phyloP scores from a whole-genome alignment of 1,140 invertebrate species.

The Platorchestia sp. region DNA sequence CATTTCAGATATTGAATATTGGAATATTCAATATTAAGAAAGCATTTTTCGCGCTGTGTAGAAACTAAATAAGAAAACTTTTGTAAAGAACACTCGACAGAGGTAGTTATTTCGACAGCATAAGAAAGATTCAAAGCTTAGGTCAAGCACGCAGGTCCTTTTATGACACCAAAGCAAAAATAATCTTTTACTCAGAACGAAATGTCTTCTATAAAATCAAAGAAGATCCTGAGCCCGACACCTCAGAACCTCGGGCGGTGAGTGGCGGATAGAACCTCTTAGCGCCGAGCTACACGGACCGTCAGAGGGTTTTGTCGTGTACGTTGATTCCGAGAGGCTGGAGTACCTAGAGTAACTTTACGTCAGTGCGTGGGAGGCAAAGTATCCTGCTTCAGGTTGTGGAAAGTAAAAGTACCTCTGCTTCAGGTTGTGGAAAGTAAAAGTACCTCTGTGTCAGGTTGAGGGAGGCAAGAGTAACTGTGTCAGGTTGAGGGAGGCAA shows the following conservation, averaged over 20 bases:
- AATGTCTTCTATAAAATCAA: neutral
- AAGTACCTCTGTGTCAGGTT: too few relatives aligned
- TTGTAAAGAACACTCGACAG: neutral
- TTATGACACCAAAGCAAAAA: neutral
- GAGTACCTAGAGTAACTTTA: too few relatives aligned
- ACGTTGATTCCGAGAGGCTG: neutral
- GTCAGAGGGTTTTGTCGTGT: constrained; percentile 30
- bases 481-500: too few relatives aligned
- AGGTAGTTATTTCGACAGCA: neutral
- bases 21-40: neutral
- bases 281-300: neutral
- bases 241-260: neutral
- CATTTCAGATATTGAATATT: neutral
- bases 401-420: too few relatives aligned
- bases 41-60: neutral
- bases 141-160: neutral
- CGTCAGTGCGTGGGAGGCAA: too few relatives aligned
- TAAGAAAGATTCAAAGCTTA: neutral
- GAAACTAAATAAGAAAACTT: neutral
- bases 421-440: too few relatives aligned
- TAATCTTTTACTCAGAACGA: neutral
- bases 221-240: neutral
- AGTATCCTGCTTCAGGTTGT: too few relatives aligned
- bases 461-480: too few relatives aligned
- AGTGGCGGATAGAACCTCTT: neutral